Evolutionary conservation across 1,140 invertebrate genomes (phyloP).

Genomic region (Whitmania pigra): DNA sequence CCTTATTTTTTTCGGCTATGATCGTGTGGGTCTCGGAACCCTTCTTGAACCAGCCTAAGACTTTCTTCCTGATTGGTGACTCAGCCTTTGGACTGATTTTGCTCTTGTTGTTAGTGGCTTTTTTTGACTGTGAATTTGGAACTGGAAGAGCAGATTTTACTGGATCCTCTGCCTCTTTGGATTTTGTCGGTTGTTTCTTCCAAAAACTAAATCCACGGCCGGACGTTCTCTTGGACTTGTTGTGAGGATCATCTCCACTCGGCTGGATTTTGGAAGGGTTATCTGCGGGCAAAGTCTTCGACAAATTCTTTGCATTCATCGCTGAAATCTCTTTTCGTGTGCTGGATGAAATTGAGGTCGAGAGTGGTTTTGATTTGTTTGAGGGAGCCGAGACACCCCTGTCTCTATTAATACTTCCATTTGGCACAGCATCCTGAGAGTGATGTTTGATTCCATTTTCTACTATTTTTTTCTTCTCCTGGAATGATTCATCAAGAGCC

Average conservation of each 20-base stretch:
- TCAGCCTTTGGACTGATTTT: conserved; percentile 38
- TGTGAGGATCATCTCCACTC: neutral
- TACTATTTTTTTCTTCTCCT: conserved; percentile 5
- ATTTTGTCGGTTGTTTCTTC: conserved; percentile 49
- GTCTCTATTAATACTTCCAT: neutral
- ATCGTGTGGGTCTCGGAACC: conserved; percentile 24
- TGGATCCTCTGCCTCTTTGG: conserved; percentile 45
- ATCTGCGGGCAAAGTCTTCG: too few relatives aligned
- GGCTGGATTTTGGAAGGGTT: too few relatives aligned
- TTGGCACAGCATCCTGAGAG: neutral
- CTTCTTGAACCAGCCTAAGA: conserved; percentile 19
- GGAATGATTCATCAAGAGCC: neutral
- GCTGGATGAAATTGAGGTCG: neutral
- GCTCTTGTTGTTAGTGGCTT: conserved; percentile 36
- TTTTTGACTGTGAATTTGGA: conserved; percentile 13
- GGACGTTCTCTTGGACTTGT: neutral
- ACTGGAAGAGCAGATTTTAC: conserved; percentile 37
- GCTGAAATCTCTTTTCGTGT: neutral
- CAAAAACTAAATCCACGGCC: neutral
- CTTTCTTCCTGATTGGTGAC: conserved; percentile 31
- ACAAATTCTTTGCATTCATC: neutral
- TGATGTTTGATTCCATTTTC: neutral
- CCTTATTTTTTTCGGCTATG: conserved; percentile 25
- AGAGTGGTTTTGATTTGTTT: neutral
- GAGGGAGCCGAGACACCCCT: neutral